Conservation (phyloP, 2,113 vertebrate genomes). For the Ahaetulla prasina region DNA sequence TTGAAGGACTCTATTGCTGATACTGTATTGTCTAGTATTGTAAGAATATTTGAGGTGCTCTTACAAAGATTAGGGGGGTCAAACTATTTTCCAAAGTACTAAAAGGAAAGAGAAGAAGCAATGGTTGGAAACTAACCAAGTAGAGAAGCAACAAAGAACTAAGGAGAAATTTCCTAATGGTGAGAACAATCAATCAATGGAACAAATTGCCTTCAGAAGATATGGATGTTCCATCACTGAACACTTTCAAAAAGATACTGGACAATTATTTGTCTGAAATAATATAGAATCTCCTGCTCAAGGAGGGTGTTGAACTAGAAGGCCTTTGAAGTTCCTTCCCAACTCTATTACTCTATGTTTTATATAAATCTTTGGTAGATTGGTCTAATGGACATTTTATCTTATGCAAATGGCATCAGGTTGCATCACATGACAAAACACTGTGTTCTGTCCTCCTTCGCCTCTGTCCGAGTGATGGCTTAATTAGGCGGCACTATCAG, state of each 20-base stretch:
- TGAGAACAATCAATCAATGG: background rate
- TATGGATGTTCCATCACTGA: background rate
- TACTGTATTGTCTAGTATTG: no score
- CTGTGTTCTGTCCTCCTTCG: no score
- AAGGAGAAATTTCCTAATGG: background rate
- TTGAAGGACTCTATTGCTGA: no score
- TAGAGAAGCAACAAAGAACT: background rate
- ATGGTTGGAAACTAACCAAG: background rate
- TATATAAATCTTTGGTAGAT: background rate
- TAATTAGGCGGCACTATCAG: no score
- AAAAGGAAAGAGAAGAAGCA: background rate
- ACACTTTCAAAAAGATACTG: background rate
- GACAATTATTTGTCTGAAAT: background rate
- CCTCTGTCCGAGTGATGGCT: no score
- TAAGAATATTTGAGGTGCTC: no score
- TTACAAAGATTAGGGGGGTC: background rate
- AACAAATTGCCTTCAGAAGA: background rate
- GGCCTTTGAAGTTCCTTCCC: background rate
- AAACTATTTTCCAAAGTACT: background rate
- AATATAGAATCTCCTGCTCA: no score
- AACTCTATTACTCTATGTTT: background rate
- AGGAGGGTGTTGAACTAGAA: no score
- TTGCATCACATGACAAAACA: background rate
- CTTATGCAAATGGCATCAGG: background rate
- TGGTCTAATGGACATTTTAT: background rate